Percentiles rank a stretch among this genome's conserved stretches.
Conservation (phyloP, 2,797 vertebrate species). For the Aplochiton taeniatus region DNA sequence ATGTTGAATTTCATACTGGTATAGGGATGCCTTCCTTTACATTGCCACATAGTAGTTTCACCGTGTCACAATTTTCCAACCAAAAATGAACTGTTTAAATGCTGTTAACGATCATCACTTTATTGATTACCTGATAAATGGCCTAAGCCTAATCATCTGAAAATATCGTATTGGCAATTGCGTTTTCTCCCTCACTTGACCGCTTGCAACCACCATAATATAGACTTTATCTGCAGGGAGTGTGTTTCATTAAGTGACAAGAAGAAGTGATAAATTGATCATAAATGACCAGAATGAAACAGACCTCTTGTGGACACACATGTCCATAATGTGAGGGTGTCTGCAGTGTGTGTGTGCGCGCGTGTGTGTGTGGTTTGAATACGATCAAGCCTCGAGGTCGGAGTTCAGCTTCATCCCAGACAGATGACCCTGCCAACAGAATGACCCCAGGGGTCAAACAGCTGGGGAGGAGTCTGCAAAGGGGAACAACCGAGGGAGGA, state of each 20-base stretch:
- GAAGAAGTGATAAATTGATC: constrained; percentile 75
- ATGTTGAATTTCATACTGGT: no score
- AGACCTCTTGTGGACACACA: constrained; percentile 67
- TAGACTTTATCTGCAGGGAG: constrained; percentile 43
- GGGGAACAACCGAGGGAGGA: constrained; percentile 47
- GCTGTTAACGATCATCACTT: constrained; percentile 50
- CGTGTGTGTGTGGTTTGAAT: constrained; percentile 70
- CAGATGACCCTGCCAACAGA: constrained; percentile 77
- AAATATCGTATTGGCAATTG: constrained; percentile 37
- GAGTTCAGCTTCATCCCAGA: constrained; percentile 79
- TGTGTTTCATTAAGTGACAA: constrained; percentile 67
- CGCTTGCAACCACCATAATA: constrained; percentile 11
- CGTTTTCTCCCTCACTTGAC: constrained; percentile 27
- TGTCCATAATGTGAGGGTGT: constrained; percentile 70
- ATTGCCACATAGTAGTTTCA: no score
- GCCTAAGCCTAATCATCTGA: constrained; percentile 48
- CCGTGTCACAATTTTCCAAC: no score
- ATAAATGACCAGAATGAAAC: constrained; percentile 72
- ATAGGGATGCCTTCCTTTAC: no score
- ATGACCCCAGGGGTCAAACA: constrained; percentile 71
- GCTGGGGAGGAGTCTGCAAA: constrained; percentile 47
- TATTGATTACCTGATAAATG: constrained; percentile 71
- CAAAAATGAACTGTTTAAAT: no score
- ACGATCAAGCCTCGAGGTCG: constrained; percentile 76
- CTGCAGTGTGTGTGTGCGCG: constrained; percentile 57